Evolutionary conservation across 1,140 invertebrate species (phyloP).

Genomic region (Zaprionus taronus): DNA sequence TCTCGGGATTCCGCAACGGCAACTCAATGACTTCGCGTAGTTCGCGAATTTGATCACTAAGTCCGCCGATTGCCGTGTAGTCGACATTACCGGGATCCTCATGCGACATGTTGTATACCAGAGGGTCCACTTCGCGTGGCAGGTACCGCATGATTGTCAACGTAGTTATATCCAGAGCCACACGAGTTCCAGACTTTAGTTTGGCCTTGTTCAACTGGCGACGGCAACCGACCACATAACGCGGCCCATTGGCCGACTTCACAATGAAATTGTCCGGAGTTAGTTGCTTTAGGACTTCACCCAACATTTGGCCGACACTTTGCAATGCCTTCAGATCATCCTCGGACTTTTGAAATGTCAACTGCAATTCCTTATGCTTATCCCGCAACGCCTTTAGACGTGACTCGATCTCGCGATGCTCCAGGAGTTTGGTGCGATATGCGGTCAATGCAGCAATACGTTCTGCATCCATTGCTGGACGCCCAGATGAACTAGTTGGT

Average conservation of each 20-base stretch:
- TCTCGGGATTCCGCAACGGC: conserved; percentile 89
- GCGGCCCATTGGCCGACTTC: conserved; percentile 64
- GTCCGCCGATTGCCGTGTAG: conserved; percentile 65
- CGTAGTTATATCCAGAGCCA: conserved; percentile 65
- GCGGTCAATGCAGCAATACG: conserved; percentile 94
- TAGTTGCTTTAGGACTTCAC: conserved; percentile 98
- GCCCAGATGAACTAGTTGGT: background rate
- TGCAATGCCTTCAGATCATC: conserved; percentile 99
- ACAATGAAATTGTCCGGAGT: conserved; percentile 96
- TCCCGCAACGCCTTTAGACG: conserved; percentile 97
- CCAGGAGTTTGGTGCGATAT: conserved; percentile 97
- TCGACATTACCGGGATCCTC: conserved; percentile 71
- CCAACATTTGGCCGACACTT: conserved; percentile 99
- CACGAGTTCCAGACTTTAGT: conserved; percentile 63
- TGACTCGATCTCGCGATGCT: conserved; percentile 97
- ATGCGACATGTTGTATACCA: conserved; percentile 72
- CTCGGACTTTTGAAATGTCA: conserved; percentile 99
- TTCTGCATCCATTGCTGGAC: conserved; percentile 24
- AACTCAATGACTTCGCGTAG: conserved; percentile 71
- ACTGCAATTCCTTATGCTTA: conserved; percentile 96
- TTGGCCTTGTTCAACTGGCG: conserved; percentile 61
- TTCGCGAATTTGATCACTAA: conserved; percentile 66
- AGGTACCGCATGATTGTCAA: conserved; percentile 69
- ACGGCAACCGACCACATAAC: conserved; percentile 67
- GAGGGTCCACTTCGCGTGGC: conserved; percentile 67